Base-by-base conservation (phyloP, 1,140 invertebrate genomes). In the Amphibalanus amphitrite region DNA sequence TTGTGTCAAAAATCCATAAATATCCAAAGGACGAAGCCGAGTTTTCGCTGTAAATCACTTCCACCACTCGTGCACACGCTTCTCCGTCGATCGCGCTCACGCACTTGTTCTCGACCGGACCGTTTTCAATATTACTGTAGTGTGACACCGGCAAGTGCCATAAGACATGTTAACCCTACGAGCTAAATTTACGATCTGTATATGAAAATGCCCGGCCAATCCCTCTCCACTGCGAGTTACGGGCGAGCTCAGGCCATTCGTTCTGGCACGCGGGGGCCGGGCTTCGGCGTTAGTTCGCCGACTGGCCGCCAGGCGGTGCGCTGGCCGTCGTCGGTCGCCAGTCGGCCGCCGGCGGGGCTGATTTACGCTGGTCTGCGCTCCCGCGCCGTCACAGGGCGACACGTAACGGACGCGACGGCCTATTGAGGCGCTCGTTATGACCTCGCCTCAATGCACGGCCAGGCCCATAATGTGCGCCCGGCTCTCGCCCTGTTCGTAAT, bases 191-290 rank as follows among this genome's bases (percentile, higher is more conserved):
- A 67, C 65, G 65, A 67, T 67, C 65, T 67, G 65, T 67, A 28
- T 28, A 28, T 67, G 65, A 29, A 59, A 29, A 70, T 67, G 40
- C 33, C 70, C 70, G 68, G 29, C 70, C 33, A 40, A 70, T 70
- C 70, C 40, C 28, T 70, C 38, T 67, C 70, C 40, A 29, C 40
- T 70, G 40, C 68, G 70, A 70, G 70, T 59, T 70, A 70, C 68
- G 68, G 68, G 8, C 68, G 70, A 40, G 40, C 70, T 40, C 68
- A 59, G 28, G 70, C 70, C 68, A 28, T 29, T 67, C 28, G 70
- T 67, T 33, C 47, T 59, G 47, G 47, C 47, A 59, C 47, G 47
- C 47, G 40, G 70, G 38, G 33, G 70, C 28, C 67, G 68, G 70
- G 28, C 40, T 59, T 70, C 70, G 33, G 68, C 68, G 68, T 15